phyloP scores from a whole-genome alignment of 2,113 vertebrate species.

The Gymnorhina tibicen region DNA sequence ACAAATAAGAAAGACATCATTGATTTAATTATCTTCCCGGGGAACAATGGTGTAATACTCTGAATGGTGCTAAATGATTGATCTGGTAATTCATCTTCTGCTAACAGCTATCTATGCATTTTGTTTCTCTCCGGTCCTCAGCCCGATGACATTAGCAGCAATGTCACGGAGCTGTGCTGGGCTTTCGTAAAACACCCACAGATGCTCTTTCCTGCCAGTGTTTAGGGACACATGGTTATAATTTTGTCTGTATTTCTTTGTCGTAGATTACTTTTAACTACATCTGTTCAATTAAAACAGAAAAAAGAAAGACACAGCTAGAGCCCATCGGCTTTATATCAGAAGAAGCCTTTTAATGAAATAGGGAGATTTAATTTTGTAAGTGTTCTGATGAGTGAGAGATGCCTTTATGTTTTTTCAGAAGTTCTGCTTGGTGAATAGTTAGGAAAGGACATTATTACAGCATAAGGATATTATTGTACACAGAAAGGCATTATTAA shows the following conservation, averaged over 20 bases:
- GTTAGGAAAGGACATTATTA: constrained; percentile 70
- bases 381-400: constrained; percentile 61
- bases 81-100: constrained; percentile 79
- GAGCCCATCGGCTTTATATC: constrained; percentile 61
- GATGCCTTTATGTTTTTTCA: constrained; percentile 61
- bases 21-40: constrained; percentile 73
- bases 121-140: constrained; percentile 74
- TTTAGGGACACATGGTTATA: constrained; percentile 76
- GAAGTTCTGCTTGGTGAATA: constrained; percentile 69
- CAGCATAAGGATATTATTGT: constrained; percentile 71
- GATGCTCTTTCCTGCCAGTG: constrained; percentile 74
- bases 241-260: constrained; percentile 74
- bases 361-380: constrained; percentile 58
- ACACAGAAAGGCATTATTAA: constrained; percentile 75
- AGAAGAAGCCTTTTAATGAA: constrained; percentile 67
- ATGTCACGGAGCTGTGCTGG: constrained; percentile 66
- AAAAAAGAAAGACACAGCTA: constrained; percentile 52
- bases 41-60: constrained; percentile 66
- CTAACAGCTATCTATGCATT: constrained; percentile 75
- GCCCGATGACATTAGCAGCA: constrained; percentile 66
- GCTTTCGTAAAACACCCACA: constrained; percentile 75
- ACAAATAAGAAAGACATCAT: constrained; percentile 59
- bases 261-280: constrained; percentile 71
- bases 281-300: constrained; percentile 71
- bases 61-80: constrained; percentile 76